Percentiles rank a stretch among this genome's conserved stretches.
phyloP scores from a whole-genome alignment of 2,888 invertebrate species.

The Epinotia demarniana region DNA sequence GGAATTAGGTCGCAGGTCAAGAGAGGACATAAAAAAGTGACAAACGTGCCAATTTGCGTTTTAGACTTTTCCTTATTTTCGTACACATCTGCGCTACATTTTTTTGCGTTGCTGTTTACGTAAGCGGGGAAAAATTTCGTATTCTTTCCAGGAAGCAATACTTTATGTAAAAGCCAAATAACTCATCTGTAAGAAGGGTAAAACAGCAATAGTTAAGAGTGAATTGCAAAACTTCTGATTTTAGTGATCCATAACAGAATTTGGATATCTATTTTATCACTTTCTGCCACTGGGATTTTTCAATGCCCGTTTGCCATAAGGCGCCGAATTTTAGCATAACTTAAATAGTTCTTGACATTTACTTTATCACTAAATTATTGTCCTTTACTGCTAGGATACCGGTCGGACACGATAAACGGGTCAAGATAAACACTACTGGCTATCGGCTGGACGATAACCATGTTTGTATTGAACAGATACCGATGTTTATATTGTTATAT shows the following conservation, averaged over 20 bases:
- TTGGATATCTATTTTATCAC: neutral
- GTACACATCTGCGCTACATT: neutral
- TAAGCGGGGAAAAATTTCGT: neutral
- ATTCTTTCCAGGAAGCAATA: neutral
- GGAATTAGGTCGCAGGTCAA: slow-evolving; percentile 32
- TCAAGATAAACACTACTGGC: too few relatives aligned
- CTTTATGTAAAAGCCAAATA: neutral
- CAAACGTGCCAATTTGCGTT: slow-evolving; percentile 26
- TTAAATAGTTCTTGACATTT: too few relatives aligned
- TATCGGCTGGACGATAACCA: neutral
- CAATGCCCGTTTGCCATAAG: neutral
- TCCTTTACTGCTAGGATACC: too few relatives aligned
- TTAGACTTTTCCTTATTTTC: slow-evolving; percentile 27
- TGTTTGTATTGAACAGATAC: slow-evolving; percentile 15
- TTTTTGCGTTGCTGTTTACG: neutral
- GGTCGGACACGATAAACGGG: too few relatives aligned
- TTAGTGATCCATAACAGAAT: neutral
- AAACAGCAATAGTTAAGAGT: neutral
- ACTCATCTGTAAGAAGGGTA: neutral
- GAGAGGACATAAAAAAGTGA: slow-evolving; percentile 25
- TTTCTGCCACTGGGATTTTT: neutral
- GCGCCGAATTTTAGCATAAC: too few relatives aligned
- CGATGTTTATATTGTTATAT: slow-evolving; percentile 9
- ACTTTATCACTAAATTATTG: too few relatives aligned
- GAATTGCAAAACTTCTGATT: neutral